Evolutionary conservation across 2,888 invertebrate species (phyloP), one percentile per base, ranked within the genome.

Genomic region (Brachynemurus nebulosus): DNA sequence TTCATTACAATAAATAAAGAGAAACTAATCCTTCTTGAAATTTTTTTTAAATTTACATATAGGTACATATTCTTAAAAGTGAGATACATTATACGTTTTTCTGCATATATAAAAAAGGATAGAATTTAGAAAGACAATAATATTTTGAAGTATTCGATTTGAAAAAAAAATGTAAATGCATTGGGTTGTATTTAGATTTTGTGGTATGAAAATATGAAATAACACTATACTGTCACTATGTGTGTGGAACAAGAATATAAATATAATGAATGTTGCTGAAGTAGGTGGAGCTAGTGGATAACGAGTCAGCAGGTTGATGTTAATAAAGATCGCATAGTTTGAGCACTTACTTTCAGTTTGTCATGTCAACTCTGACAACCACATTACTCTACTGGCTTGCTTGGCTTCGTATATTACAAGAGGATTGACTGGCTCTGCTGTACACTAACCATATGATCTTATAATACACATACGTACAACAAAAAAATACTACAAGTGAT

Each of bases 301-400:
- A 27, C 37, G 25, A 44, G 44, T 40, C 40, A n/a, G n/a, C n/a
- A 27, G 40, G 37, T 37, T 37, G 12, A 18, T 38, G 19, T 27
- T 44, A 44, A 44, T 44, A 44, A 44, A 44, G 44, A 44, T 33
- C 25, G 38, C 44, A 44, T 44, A 44, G 44, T 44, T 44, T 44
- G 38, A 44, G 33, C 38, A 37, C 44, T 44, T 38, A 38, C 37
- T 44, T 44, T 33, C 30, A 33, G 30, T 42, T 12, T 42, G 44
- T 44, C 44, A 44, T 38, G 44, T 44, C 44, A 38, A 38, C 18
- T 30, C 44, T 44, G 42, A 42, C 42, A 40, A 14, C 17, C 40
- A 27, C 14, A 38, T 19, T 27, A 25, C 40, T 40, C 14, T 30
- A 30, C 14, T 30, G 30, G n/a, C 30, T 12, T 30, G 30, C n/a